Evolutionary conservation across 2,113 vertebrate genomes (phyloP).

Genomic region (Nyctereutes procyonoides): DNA sequence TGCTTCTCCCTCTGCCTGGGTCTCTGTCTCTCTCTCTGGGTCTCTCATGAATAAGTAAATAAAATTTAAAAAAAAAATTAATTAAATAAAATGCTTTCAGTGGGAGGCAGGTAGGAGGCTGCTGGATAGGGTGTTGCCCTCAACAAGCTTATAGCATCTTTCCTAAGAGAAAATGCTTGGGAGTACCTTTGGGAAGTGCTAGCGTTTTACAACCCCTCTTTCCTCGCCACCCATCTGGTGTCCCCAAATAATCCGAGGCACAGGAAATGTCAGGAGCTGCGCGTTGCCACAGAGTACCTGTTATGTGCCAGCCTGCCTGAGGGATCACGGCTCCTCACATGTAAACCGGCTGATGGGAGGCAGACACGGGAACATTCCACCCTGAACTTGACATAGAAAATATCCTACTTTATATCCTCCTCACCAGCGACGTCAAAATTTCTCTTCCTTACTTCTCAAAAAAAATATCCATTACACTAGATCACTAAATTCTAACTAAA

Average conservation of each 20-base stretch:
- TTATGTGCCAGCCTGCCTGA: neutral
- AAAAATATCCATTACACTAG: neutral
- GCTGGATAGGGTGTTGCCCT: neutral
- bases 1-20: too few species aligned
- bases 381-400: neutral
- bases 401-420: neutral
- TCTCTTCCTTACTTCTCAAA: neutral
- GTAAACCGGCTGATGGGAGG: neutral
- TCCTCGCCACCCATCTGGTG: neutral
- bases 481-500: neutral
- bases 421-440: neutral
- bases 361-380: neutral
- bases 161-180: neutral
- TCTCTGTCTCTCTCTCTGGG: too few species aligned
- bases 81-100: neutral
- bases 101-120: neutral
- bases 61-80: too few species aligned
- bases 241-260: neutral
- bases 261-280: neutral
- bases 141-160: neutral
- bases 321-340: neutral
- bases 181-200: neutral
- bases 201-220: neutral
- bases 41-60: too few species aligned
- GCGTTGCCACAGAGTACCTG: rapidly evolving